Evolutionary conservation across 2,113 vertebrate species (phyloP), one percentile per base, ranked within the genome.

Genomic region (Limanda limanda): DNA sequence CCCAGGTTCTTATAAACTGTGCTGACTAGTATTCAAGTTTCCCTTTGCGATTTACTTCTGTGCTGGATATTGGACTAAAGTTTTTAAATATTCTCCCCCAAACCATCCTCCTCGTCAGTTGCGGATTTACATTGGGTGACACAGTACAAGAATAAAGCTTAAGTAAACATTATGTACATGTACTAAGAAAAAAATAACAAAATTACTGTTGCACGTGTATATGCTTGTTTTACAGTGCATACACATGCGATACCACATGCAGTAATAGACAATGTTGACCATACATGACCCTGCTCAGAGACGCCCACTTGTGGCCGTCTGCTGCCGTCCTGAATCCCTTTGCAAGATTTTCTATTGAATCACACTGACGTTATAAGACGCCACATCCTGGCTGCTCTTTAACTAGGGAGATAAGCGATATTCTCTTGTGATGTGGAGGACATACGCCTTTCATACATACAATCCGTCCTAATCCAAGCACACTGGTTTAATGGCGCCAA

Each of bases 161-260:
- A 70, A 82, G 69, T 79, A 85, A 90, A 85, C 89, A 86, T 87
- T 86, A 86, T 90, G 78, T 88, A 85, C 86, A 86, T 85, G 77
- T 86, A 80, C 70, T 71, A 78, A 59, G 58, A 65, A 78, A 77
- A 76, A 7, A 62, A 74, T 4, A 79, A 61, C 18, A 64, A 67
- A 55, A 61, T 21, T 65, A 51, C 62, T 79, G 66, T 90, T 69
- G 69, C 71, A 88, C 79, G 79, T 82, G 80, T 86, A 85, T 82
- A 86, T 78, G 79, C 70, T 75, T 86, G 78, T 69, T 73, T 82
- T 86, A 87, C 73, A 84, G 86, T 88, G 89, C 87, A 87, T 82
- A 76, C 73, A 74, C 91, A 92, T 92, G 91, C 92, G 91, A 82
- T 82, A 85, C 77, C 69, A 89, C 91, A 92, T 92, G 92, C 91